Conservation (phyloP, 2,113 vertebrate genomes). For the Pseudonaja textilis region DNA sequence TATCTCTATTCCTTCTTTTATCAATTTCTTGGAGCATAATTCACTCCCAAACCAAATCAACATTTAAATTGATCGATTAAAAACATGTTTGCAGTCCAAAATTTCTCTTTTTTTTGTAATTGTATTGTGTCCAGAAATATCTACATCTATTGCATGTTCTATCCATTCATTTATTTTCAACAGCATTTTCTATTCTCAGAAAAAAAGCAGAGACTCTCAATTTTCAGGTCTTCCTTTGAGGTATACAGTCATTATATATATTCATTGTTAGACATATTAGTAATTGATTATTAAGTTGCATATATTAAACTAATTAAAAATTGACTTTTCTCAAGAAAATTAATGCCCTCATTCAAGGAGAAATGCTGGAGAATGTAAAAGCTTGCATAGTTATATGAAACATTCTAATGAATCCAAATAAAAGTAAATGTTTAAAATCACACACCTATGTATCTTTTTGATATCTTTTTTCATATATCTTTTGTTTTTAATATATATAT, state of each 20-base stretch:
- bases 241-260: not conserved
- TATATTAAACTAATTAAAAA: not conserved
- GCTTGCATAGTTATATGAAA: not conserved
- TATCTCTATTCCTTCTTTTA: not conserved
- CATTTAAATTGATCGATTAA: not conserved
- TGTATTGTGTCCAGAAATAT: not conserved
- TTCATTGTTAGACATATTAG: not conserved
- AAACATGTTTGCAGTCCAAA: not conserved
- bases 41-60: not conserved
- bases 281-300: not conserved
- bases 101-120: not conserved
- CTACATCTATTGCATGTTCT: not conserved
- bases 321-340: not conserved
- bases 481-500: not conserved
- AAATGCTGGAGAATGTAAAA: not conserved
- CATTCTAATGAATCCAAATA: not conserved
- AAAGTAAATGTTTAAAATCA: not conserved
- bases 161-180: not conserved
- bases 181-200: not conserved
- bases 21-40: not conserved
- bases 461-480: not conserved
- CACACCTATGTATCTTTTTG: not conserved
- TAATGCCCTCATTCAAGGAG: not conserved
- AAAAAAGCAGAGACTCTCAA: not conserved
- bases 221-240: not conserved